These are phyloP conservation scores for Galemys pyrenaicus DNA, from an alignment of 2,113 vertebrate genomes.

Conservation along the genomic window DNA sequence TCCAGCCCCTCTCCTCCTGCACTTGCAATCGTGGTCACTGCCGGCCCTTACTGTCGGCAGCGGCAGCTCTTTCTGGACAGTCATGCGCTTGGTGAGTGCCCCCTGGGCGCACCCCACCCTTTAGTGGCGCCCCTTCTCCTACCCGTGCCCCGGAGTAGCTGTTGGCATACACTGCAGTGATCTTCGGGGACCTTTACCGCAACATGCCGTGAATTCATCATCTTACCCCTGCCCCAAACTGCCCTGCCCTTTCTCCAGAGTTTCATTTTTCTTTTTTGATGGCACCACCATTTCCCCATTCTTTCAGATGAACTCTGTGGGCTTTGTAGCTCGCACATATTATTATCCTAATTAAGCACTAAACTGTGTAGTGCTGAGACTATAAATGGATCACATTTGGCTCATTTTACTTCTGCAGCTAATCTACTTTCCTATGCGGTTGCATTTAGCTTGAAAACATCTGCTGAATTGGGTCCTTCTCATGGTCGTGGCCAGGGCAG, in stretches of 20 bases:
- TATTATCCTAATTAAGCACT: background rate
- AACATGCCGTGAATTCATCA: fast-evolving
- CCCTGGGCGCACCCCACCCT: fast-evolving
- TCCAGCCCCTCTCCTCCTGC: too few species aligned
- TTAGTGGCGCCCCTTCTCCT: fast-evolving
- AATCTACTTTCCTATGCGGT: background rate
- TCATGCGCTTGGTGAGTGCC: fast-evolving
- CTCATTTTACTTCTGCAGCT: background rate
- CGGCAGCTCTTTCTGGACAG: background rate
- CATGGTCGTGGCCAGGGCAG: fast-evolving
- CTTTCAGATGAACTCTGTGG: background rate
- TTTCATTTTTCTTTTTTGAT: background rate
- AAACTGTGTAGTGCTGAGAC: background rate
- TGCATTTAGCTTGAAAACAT: background rate
- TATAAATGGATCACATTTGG: background rate
- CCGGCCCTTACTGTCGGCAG: fast-evolving
- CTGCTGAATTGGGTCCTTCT: background rate
- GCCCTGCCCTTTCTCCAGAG: background rate
- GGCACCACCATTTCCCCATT: background rate
- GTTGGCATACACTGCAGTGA: too few species aligned
- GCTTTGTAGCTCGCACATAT: background rate
- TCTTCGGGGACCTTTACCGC: fast-evolving
- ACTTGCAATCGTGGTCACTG: background rate
- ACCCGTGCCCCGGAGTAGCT: fast-evolving
- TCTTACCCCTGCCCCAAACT: background rate